phyloP scores from a whole-genome alignment of 2,888 invertebrate species.

The Acrobasis suavella region DNA sequence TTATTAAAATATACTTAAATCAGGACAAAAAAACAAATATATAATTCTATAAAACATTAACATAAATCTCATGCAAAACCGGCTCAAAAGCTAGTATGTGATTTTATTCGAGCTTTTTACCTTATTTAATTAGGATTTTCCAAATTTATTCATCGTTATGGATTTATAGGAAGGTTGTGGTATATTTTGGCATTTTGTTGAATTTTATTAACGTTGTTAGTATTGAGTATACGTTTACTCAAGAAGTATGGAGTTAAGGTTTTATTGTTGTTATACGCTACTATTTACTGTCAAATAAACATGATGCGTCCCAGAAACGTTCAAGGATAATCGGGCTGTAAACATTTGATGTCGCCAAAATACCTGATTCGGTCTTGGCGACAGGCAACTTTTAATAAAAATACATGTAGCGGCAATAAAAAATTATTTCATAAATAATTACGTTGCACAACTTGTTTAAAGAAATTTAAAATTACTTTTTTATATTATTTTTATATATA shows the following conservation, averaged over 20 bases:
- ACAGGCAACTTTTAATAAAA: constrained; percentile 3
- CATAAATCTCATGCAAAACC: too few relatives aligned
- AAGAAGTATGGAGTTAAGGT: constrained; percentile 1
- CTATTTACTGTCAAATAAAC: constrained; percentile 9
- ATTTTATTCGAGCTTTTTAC: neutral
- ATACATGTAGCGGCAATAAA: constrained; percentile 3
- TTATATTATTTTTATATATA: neutral
- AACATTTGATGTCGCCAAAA: constrained; percentile 4
- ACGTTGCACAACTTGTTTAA: neutral
- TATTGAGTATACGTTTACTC: neutral
- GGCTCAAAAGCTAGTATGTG: neutral
- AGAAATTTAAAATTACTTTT: neutral
- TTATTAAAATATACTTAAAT: too few relatives aligned
- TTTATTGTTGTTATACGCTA: constrained; percentile 7
- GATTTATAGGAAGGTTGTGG: neutral
- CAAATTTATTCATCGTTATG: neutral
- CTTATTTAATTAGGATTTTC: neutral
- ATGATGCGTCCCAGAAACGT: constrained; percentile 5
- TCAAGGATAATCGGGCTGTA: constrained; percentile 1
- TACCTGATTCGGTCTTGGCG: neutral
- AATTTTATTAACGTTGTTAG: constrained; percentile 8
- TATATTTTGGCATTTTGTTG: constrained; percentile 6
- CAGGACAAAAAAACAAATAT: too few relatives aligned
- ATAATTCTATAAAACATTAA: too few relatives aligned
- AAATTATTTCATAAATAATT: neutral